Conservation (phyloP, 2,797 vertebrate species). For the Varecia variegata region DNA sequence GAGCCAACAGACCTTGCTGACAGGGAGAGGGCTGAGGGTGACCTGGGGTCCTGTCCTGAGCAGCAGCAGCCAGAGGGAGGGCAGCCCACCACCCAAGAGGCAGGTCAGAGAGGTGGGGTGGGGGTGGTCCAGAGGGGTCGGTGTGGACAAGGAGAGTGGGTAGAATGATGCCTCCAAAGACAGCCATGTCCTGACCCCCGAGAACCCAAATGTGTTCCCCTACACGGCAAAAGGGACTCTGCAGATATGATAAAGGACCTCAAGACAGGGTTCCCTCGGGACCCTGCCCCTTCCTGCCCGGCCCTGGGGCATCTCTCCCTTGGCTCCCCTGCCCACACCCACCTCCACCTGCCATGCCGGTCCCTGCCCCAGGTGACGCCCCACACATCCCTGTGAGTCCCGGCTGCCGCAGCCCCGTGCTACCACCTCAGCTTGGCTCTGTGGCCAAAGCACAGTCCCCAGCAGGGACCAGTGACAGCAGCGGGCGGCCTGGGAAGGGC, state of each 20-base stretch:
- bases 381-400: not conserved
- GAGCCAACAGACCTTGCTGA: too few species aligned
- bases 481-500: not conserved
- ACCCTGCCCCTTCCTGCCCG: too few species aligned
- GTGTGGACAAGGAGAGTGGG: not conserved
- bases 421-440: not conserved
- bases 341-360: too few species aligned
- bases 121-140: fast-evolving
- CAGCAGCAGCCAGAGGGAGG: too few species aligned
- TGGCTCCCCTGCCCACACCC: too few species aligned
- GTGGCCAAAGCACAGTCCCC: not conserved
- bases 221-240: not conserved
- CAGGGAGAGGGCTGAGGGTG: too few species aligned
- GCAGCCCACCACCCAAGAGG: too few species aligned
- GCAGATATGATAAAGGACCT: not conserved
- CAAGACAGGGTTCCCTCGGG: not conserved
- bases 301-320: too few species aligned
- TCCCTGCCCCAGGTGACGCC: not conserved
- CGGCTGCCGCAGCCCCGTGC: too few species aligned
- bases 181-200: fast-evolving
- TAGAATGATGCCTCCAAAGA: not conserved
- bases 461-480: not conserved
- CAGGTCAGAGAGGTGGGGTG: not conserved
- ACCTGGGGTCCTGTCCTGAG: too few species aligned
- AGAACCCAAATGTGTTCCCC: not conserved